Evolutionary conservation across 2,113 vertebrate genomes (phyloP).

Genomic region (Papio anubis): DNA sequence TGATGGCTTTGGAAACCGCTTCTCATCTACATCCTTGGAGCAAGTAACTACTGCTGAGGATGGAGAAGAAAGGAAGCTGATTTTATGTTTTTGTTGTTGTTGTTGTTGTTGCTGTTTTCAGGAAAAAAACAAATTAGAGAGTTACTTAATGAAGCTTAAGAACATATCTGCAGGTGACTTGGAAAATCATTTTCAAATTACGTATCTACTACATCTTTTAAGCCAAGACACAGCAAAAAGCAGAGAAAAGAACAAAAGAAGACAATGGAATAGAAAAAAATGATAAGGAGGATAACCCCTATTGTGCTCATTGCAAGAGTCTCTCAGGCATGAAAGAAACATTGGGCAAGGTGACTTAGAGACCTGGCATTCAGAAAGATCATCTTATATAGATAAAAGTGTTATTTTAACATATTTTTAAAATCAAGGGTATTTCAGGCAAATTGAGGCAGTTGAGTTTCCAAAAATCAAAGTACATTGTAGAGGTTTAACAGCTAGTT

Average conservation of each 20-base stretch:
- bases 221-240: background rate
- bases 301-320: background rate
- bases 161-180: background rate
- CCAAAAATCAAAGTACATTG: background rate
- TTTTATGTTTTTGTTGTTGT: background rate
- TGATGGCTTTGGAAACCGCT: background rate
- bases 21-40: background rate
- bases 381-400: background rate
- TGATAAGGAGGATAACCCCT: background rate
- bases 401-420: conserved; percentile 5
- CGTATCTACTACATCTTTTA: background rate
- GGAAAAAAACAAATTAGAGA: background rate
- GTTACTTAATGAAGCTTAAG: background rate
- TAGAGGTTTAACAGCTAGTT: background rate
- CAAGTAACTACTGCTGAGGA: background rate
- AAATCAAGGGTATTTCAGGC: background rate
- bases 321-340: background rate
- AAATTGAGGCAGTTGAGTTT: background rate
- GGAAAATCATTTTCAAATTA: background rate
- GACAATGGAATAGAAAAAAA: background rate
- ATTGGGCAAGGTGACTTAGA: background rate
- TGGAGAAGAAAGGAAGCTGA: background rate
- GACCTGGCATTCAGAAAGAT: background rate
- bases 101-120: background rate
- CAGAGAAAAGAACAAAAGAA: background rate